These are phyloP conservation scores for Illadopsis cleaveri DNA, from an alignment of 2,113 vertebrate species.

Conservation along the genomic window DNA sequence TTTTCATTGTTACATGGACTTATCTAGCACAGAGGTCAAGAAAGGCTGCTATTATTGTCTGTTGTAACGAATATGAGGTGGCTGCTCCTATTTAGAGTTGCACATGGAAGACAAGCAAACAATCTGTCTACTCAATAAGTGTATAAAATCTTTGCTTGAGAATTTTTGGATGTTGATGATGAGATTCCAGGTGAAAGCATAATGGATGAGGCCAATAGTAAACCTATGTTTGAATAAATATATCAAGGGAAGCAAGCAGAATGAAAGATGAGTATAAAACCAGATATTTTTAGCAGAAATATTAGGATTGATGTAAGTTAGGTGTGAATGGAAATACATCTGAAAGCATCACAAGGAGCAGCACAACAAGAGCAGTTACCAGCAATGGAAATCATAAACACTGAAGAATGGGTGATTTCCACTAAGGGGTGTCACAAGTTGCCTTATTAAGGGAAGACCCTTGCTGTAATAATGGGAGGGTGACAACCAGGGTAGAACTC, in stretches of 20 bases:
- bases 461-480: not conserved
- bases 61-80: not conserved
- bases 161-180: not conserved
- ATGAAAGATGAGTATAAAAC: not conserved
- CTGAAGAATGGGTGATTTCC: not conserved
- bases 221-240: not conserved
- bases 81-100: not conserved
- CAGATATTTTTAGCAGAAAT: not conserved
- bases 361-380: not conserved
- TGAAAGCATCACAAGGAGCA: not conserved
- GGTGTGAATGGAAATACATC: not conserved
- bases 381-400: not conserved
- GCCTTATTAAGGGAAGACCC: not conserved
- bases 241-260: not conserved
- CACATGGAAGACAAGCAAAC: rapidly evolving
- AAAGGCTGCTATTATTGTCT: not conserved
- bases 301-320: not conserved
- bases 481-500: not conserved
- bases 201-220: not conserved
- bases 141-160: not conserved
- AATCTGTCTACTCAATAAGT: not conserved
- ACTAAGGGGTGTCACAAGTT: not conserved
- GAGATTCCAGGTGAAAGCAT: not conserved
- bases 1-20: not conserved
- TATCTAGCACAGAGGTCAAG: not conserved